Percentiles rank a stretch among this genome's conserved stretches.
These are phyloP conservation scores for Lagopus muta DNA, from an alignment of 2,113 vertebrate genomes.

Conservation along the genomic window DNA sequence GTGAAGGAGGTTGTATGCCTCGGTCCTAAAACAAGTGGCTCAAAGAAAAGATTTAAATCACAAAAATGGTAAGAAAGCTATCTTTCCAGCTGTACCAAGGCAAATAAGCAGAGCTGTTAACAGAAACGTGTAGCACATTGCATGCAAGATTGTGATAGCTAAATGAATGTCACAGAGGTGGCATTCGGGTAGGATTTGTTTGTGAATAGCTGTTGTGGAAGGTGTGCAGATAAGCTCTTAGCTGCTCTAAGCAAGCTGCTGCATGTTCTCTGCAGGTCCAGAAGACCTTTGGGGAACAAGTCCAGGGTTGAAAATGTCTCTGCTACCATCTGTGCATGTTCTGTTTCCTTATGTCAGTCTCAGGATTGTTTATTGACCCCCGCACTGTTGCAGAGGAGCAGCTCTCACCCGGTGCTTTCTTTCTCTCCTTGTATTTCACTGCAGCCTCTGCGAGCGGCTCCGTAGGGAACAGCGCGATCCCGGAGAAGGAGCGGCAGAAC, in stretches of 20 bases:
- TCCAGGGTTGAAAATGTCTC: background rate
- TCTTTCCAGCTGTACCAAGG: background rate
- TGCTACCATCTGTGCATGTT: background rate
- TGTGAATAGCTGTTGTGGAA: background rate
- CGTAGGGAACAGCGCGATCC: conserved; percentile 83
- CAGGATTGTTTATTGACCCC: background rate
- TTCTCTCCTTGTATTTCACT: background rate
- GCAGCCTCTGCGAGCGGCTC: conserved; percentile 74
- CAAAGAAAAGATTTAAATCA: background rate
- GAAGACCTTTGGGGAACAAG: background rate
- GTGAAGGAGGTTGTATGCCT: background rate
- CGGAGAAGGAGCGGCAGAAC: conserved; percentile 97
- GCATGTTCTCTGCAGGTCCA: background rate
- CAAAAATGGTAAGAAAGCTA: background rate
- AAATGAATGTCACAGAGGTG: background rate
- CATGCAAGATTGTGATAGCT: accelerated
- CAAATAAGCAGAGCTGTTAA: background rate
- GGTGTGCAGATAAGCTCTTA: background rate
- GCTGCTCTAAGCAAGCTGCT: background rate
- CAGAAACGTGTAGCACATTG: accelerated
- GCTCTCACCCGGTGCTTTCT: background rate
- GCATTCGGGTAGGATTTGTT: too few relatives aligned
- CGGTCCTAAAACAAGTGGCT: background rate
- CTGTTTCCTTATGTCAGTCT: background rate
- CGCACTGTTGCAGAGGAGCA: background rate